These are phyloP conservation scores for Rhabditoides inermis DNA, from an alignment of 2,888 invertebrate genomes.

Conservation along the genomic window DNA sequence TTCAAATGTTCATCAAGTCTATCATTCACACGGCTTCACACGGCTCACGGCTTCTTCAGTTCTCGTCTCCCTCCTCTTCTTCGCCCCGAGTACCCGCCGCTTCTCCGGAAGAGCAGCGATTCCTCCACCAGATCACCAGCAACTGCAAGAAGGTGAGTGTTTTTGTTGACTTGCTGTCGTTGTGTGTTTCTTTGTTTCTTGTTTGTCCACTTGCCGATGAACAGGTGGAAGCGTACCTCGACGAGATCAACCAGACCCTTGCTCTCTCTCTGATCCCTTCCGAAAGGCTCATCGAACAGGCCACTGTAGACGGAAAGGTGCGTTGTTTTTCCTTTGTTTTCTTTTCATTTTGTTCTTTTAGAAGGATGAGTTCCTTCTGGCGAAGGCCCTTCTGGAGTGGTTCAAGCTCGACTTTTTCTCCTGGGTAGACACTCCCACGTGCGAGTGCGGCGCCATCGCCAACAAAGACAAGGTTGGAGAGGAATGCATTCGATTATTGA, in stretches of 20 bases:
- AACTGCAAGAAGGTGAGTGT: conserved; percentile 11
- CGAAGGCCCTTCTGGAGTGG: conserved; percentile 69
- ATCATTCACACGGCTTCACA: background rate
- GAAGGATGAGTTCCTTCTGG: conserved; percentile 18
- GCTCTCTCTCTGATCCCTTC: conserved; percentile 43
- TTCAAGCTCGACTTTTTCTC: conserved; percentile 83
- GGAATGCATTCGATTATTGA: conserved; percentile 65
- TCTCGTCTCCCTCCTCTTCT: conserved; percentile 5
- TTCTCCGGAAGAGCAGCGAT: conserved; percentile 27
- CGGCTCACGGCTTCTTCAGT: background rate
- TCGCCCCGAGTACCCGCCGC: conserved; percentile 29
- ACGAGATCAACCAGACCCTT: conserved; percentile 35
- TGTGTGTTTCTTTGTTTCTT: too few relatives aligned
- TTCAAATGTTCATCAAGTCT: background rate
- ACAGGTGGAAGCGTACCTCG: conserved; percentile 28
- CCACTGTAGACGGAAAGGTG: conserved; percentile 15
- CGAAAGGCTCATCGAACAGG: conserved; percentile 19
- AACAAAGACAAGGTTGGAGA: too few relatives aligned
- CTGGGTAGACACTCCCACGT: conserved; percentile 73
- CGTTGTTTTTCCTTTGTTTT: too few relatives aligned
- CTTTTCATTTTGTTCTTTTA: background rate
- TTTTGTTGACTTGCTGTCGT: too few relatives aligned
- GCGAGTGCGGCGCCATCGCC: too few relatives aligned
- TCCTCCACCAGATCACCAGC: conserved; percentile 20
- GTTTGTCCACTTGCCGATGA: background rate